phyloP scores from a whole-genome alignment of 2,797 vertebrate genomes.

The Lemur catta region DNA sequence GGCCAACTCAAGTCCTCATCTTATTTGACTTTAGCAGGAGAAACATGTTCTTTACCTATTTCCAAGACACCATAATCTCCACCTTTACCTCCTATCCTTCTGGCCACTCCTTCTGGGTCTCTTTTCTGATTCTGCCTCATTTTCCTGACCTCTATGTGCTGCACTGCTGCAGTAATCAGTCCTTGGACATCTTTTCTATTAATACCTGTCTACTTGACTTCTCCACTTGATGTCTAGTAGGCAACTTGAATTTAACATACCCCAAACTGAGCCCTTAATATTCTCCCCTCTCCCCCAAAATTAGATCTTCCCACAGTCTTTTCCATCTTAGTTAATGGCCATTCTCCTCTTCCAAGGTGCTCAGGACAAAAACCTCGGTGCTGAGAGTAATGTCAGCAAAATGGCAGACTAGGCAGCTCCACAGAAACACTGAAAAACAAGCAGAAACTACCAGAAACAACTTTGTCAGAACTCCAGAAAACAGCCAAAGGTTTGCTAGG shows the following conservation, averaged over 20 bases:
- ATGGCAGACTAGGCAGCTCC: background rate
- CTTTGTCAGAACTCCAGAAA: slow-evolving; percentile 35
- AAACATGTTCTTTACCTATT: background rate
- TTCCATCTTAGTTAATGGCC: background rate
- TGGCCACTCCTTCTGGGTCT: background rate
- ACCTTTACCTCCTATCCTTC: background rate
- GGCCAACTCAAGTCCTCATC: background rate
- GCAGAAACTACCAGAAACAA: slow-evolving; percentile 15
- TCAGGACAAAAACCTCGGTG: background rate
- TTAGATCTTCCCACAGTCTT: background rate
- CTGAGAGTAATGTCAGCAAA: background rate
- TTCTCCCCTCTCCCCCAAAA: background rate
- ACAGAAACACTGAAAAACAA: background rate
- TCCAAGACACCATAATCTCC: background rate
- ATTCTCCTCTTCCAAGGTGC: background rate
- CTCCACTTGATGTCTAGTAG: background rate
- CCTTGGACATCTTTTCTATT: background rate
- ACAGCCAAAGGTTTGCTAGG: background rate
- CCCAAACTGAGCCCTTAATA: background rate
- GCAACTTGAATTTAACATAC: background rate
- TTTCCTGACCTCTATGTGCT: background rate
- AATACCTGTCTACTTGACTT: background rate
- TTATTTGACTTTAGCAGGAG: background rate
- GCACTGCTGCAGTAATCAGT: background rate
- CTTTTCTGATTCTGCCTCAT: background rate